phyloP scores from a whole-genome alignment of 1,140 invertebrate species.

The Drosophila orena region DNA sequence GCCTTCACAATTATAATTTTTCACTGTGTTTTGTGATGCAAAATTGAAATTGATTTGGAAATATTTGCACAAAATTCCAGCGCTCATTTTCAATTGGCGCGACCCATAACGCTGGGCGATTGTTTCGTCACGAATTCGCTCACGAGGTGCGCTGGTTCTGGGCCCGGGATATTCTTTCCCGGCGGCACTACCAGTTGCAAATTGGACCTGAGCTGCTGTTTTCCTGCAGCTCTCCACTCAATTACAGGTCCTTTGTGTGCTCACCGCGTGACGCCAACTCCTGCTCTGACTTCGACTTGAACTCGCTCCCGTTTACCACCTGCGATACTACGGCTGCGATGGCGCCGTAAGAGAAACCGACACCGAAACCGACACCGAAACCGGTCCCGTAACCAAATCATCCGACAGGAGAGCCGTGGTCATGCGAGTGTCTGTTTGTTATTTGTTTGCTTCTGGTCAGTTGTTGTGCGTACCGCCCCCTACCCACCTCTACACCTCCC shows the following conservation, averaged over 20 bases:
- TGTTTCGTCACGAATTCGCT: conserved; percentile 55
- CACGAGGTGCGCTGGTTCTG: background rate
- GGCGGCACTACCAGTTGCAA: conserved; percentile 39
- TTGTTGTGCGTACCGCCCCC: conserved; percentile 28
- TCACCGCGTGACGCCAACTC: background rate
- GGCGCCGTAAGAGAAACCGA: conserved; percentile 45
- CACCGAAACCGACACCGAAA: conserved; percentile 58
- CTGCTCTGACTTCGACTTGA: conserved; percentile 1
- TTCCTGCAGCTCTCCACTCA: conserved; percentile 63
- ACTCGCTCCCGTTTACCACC: conserved; percentile 6
- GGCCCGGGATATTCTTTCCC: too few relatives aligned
- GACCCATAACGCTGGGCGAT: conserved; percentile 35
- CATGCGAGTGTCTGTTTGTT: conserved; percentile 27
- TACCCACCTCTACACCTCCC: too few relatives aligned
- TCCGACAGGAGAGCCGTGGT: conserved; percentile 48
- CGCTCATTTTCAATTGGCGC: conserved; percentile 76
- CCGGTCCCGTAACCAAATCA: conserved; percentile 72
- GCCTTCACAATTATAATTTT: background rate
- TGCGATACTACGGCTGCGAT: conserved; percentile 9
- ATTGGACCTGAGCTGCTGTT: conserved; percentile 40
- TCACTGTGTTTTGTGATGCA: conserved; percentile 28
- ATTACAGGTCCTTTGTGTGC: conserved; percentile 75
- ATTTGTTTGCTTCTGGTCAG: conserved; percentile 46
- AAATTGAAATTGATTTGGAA: conserved; percentile 79
- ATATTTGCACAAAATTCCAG: conserved; percentile 77